Evolutionary conservation across 1,140 invertebrate genomes (phyloP).

Genomic region (Drosophila ogumai): DNA sequence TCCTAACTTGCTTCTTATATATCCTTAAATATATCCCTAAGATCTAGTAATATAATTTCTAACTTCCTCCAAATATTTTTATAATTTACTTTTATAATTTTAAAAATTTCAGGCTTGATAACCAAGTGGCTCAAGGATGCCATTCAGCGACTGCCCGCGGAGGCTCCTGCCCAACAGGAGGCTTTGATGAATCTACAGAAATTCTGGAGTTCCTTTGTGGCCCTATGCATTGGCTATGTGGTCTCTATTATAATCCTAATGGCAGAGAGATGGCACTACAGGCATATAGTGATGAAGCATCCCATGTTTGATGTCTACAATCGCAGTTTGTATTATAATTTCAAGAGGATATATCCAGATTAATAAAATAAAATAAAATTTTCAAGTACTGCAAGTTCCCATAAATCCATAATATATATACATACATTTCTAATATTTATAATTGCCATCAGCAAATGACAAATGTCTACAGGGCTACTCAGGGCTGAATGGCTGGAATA

Average conservation of each 20-base stretch:
- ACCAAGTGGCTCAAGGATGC: conserved; percentile 92
- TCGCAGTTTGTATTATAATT: conserved; percentile 78
- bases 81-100: not conserved
- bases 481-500: conserved; percentile 23
- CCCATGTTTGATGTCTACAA: conserved; percentile 90
- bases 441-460: conserved; percentile 48
- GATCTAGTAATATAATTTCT: no score
- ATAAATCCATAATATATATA: conserved; percentile 21
- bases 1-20: no score
- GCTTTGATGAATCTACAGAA: conserved; percentile 91
- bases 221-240: conserved; percentile 89
- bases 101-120: conserved; percentile 85
- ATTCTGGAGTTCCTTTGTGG: conserved; percentile 90
- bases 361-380: conserved; percentile 9
- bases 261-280: conserved; percentile 89
- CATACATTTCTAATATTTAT: conserved; percentile 27
- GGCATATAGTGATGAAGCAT: conserved; percentile 88
- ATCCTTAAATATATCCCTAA: no score
- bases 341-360: conserved; percentile 61
- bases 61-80: no score
- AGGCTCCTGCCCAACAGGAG: conserved; percentile 86
- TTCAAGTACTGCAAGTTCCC: conserved; percentile 1
- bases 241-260: conserved; percentile 87
- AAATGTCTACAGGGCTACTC: conserved; percentile 49
- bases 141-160: conserved; percentile 86